These are phyloP conservation scores for Caenorhabditis doughertyi DNA, from an alignment of 2,888 invertebrate genomes.

Conservation along the genomic window DNA sequence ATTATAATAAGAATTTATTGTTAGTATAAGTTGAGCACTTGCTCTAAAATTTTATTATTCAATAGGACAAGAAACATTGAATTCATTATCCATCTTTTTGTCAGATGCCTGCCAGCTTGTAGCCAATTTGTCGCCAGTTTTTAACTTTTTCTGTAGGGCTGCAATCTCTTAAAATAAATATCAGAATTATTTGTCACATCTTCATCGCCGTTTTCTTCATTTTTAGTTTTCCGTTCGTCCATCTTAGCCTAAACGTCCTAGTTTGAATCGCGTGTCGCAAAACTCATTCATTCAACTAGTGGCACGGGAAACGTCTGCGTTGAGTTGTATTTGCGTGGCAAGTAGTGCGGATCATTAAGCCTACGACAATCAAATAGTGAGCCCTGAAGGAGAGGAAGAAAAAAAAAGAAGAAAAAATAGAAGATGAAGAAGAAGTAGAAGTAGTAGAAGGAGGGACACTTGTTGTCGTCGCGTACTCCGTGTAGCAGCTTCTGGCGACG, in stretches of 20 bases:
- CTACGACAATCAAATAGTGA: slow-evolving; percentile 65
- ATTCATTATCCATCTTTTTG: no score
- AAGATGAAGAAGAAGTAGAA: slow-evolving; percentile 19
- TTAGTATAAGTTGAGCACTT: no score
- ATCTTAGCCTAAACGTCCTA: background rate
- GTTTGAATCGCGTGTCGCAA: slow-evolving; percentile 24
- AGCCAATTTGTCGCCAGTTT: background rate
- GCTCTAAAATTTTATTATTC: no score
- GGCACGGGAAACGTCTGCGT: slow-evolving; percentile 40
- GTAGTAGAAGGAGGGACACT: slow-evolving; percentile 49
- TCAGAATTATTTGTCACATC: background rate
- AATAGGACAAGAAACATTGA: no score
- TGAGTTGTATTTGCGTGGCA: slow-evolving; percentile 45
- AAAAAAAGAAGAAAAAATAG: slow-evolving; percentile 27
- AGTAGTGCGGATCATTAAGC: slow-evolving; percentile 56
- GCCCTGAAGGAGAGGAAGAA: slow-evolving; percentile 42
- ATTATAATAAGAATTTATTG: no score
- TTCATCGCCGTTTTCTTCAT: background rate
- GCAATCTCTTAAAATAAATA: background rate
- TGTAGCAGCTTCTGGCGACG: slow-evolving; percentile 46
- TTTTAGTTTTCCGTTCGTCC: slow-evolving; percentile 8
- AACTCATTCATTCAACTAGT: slow-evolving; percentile 32
- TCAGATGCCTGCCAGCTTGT: no score
- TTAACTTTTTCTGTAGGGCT: no score
- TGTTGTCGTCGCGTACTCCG: slow-evolving; percentile 57